These are phyloP conservation scores for Idaea dimidiata DNA, from an alignment of 2,888 invertebrate species.

Conservation along the genomic window DNA sequence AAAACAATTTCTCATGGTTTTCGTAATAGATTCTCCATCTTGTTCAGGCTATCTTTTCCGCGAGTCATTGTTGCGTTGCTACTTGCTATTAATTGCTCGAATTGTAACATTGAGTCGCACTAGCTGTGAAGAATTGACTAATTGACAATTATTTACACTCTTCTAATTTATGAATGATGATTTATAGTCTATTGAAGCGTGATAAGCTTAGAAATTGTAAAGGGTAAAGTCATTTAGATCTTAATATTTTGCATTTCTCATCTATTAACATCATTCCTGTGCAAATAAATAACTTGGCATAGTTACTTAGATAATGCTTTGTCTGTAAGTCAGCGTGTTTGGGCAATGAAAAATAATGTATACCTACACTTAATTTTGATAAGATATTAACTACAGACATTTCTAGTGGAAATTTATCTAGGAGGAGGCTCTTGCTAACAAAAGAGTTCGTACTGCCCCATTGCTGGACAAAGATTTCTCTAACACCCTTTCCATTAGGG, in stretches of 20 bases:
- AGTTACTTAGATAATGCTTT: too few species aligned
- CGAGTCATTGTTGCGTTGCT: constrained; percentile 22
- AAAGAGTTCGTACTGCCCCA: too few species aligned
- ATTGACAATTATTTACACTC: constrained; percentile 22
- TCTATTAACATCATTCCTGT: too few species aligned
- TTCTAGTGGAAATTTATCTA: too few species aligned
- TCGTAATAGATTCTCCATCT: constrained; percentile 11
- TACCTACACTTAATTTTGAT: too few species aligned
- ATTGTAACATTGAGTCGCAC: constrained; percentile 21
- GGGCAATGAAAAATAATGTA: too few species aligned
- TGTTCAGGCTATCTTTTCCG: constrained; percentile 16
- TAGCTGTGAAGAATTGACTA: constrained; percentile 12
- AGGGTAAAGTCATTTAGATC: not conserved
- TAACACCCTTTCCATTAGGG: too few species aligned
- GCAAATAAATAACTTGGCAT: too few species aligned
- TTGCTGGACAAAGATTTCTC: too few species aligned
- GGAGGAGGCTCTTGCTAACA: too few species aligned
- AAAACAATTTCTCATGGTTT: constrained; percentile 21
- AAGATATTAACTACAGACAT: too few species aligned
- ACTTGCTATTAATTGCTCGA: constrained; percentile 22
- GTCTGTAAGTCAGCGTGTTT: too few species aligned
- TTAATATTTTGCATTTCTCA: constrained; percentile 3
- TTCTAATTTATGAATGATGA: constrained; percentile 17
- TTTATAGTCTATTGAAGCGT: not conserved
- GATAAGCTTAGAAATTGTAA: not conserved